Percentiles rank a stretch among this genome's conserved stretches.
These are phyloP conservation scores for Oceanodroma leucorhoa DNA, from an alignment of 2,797 vertebrate genomes.

Conservation along the genomic window DNA sequence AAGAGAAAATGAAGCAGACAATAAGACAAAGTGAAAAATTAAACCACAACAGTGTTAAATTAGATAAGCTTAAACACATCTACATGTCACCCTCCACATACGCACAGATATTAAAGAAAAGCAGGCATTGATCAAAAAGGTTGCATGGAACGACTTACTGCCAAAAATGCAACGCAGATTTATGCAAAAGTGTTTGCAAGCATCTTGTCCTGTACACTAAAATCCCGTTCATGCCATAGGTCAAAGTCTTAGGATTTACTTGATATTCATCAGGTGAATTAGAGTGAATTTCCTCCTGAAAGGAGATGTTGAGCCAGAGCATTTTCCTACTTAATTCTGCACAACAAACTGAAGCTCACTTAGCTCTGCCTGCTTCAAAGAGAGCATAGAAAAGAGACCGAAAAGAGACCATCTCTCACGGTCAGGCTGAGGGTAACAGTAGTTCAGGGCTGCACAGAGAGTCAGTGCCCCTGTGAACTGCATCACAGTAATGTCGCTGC, in stretches of 20 bases:
- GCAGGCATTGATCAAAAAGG: neutral
- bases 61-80: neutral
- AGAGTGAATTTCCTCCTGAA: neutral
- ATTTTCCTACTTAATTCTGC: neutral
- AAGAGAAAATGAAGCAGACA: neutral
- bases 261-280: neutral
- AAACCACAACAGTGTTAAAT: neutral
- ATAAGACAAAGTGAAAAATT: neutral
- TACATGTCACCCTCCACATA: neutral
- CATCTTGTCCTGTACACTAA: neutral
- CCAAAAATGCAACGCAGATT: neutral
- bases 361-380: neutral
- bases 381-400: neutral
- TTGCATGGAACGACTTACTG: neutral
- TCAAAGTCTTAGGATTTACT: neutral
- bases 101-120: neutral
- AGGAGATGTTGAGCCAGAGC: neutral
- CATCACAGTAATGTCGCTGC: neutral
- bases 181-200: neutral
- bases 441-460: neutral
- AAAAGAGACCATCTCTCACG: too few species aligned
- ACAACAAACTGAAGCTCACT: neutral
- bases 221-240: neutral
- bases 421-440: neutral
- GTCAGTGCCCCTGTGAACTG: neutral